phyloP scores from a whole-genome alignment of 2,113 vertebrate genomes.

The Halcyon malimbica region DNA sequence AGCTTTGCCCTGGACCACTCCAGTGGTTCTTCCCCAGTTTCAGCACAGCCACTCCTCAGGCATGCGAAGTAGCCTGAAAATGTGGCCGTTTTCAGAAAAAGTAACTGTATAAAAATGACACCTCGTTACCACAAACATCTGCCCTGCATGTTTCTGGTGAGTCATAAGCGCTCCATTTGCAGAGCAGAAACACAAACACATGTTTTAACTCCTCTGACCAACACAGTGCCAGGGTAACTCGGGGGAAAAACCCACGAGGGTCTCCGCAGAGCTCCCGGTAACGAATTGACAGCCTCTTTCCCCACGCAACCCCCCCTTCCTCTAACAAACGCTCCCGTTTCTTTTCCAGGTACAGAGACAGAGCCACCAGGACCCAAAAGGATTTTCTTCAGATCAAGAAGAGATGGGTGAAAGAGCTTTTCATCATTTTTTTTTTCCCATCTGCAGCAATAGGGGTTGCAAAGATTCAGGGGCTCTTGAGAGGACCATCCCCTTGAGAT shows the following conservation, averaged over 20 bases:
- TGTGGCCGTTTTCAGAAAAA: background rate
- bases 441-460: rapidly evolving
- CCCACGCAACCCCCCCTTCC: background rate
- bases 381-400: background rate
- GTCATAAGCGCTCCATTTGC: background rate
- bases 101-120: conserved; percentile 8
- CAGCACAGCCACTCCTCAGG: background rate
- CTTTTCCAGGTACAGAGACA: background rate
- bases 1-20: background rate
- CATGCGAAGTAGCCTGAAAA: background rate
- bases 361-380: background rate
- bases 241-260: background rate
- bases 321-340: background rate
- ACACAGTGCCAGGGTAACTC: background rate
- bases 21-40: rapidly evolving
- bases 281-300: background rate
- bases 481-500: background rate
- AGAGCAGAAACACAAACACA: conserved; percentile 22
- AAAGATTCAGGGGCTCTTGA: background rate
- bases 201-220: background rate
- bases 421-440: too few relatives aligned
- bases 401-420: background rate
- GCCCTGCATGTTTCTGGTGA: background rate
- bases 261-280: background rate
- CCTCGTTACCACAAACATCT: conserved; percentile 38